Conservation (phyloP, 2,113 vertebrate species). For the Xenopus laevis region DNA sequence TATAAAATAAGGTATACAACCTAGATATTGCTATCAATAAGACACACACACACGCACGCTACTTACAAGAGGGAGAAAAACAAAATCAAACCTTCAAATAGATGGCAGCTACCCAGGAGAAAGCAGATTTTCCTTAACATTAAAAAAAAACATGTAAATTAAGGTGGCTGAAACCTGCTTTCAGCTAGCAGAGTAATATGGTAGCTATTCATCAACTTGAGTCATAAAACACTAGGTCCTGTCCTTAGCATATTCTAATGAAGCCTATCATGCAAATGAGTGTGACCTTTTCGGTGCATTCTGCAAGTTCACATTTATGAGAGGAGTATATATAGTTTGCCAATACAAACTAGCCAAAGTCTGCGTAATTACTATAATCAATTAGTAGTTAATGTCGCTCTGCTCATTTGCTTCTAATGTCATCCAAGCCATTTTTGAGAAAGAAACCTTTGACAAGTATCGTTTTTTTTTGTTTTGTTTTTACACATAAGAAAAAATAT, state of each 20-base stretch:
- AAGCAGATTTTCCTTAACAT: conserved; percentile 73
- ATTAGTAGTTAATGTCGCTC: conserved; percentile 87
- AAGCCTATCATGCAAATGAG: conserved; percentile 98
- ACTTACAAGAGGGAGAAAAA: too few relatives aligned
- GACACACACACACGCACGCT: too few relatives aligned
- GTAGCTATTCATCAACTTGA: conserved; percentile 96
- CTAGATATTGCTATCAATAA: too few relatives aligned
- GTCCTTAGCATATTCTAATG: conserved; percentile 99
- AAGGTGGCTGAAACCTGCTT: conserved; percentile 88
- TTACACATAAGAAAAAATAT: conserved; percentile 53
- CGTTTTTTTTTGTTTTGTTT: conserved; percentile 56
- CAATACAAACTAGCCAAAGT: conserved; percentile 90
- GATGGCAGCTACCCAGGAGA: conserved; percentile 61
- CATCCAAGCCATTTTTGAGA: conserved; percentile 76
- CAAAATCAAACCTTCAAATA: too few relatives aligned
- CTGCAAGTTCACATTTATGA: conserved; percentile 93
- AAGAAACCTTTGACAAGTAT: conserved; percentile 62
- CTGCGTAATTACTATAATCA: conserved; percentile 94
- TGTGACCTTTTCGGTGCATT: conserved; percentile 90
- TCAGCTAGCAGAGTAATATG: conserved; percentile 76
- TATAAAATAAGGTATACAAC: too few relatives aligned
- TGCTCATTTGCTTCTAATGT: conserved; percentile 91
- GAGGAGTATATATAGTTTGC: conserved; percentile 82
- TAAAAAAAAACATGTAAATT: conserved; percentile 87
- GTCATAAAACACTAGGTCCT: conserved; percentile 86